Evolutionary conservation across 2,113 vertebrate genomes (phyloP), one percentile per base, ranked within the genome.

Genomic region (Mustela lutreola): DNA sequence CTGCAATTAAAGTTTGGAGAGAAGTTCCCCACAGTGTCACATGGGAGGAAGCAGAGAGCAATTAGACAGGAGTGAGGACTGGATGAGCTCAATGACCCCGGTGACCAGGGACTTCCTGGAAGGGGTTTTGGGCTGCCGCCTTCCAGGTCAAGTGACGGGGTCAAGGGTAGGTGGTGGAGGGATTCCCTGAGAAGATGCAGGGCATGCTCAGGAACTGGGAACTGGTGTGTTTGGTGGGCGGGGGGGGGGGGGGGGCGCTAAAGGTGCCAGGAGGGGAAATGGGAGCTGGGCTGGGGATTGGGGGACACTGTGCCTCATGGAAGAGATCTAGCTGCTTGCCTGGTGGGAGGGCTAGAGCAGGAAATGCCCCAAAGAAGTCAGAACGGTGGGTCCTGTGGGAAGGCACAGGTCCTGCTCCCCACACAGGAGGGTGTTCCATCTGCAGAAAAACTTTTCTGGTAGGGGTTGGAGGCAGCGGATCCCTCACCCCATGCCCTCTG

Each of bases 401-500:
- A 48, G 58, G 11, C 31, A n/a, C 7, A 81, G 26, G 33, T 28
- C 19, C 24, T 12, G 15, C 63, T 76, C 58, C 16, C 50, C 39
- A 33, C 21, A 28, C 65, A 0, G 5, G n/a, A 73, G 15, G 39
- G 71, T 70, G 79, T 33, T 58, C 78, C 58, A 4, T 2, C 21
- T 1, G 0, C 4, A 5, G 39, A 45, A 39, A 92, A 93, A 78
- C 53, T 14, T 84, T 36, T 50, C 24, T 56, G 45, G 19, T 56
- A 67, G 78, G 78, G 26, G 39, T 42, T 90, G 67, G 65, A 4
- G 4, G 63, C 2, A 0, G 15, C 60, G 88, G 22, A 53, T 91
- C 50, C 73, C 33, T 39, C 28, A 83, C 33, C 48, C 75, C 2
- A 1, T 87, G 91, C 86, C 95, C 96, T 97, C 86, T 97, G 97